Evolutionary conservation across 1,140 invertebrate genomes (phyloP).

Genomic region (Nephila pilipes): DNA sequence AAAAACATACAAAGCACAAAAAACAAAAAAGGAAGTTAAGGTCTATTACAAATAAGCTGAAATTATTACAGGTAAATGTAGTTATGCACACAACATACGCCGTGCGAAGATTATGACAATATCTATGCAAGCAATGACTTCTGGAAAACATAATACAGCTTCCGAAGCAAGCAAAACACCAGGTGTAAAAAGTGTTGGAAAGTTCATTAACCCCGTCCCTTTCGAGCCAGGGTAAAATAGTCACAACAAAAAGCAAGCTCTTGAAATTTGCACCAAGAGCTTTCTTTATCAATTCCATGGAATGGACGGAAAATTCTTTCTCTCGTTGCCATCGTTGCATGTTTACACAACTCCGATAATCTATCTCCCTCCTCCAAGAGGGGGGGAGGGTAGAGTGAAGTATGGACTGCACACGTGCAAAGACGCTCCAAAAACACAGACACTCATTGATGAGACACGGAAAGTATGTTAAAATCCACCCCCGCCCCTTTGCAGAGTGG

Average conservation of each 20-base stretch:
- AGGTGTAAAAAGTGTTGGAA: neutral
- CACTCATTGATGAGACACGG: conserved; percentile 55
- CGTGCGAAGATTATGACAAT: too few species aligned
- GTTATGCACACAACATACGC: too few species aligned
- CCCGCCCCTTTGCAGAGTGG: neutral
- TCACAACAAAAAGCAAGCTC: neutral
- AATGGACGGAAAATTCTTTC: neutral
- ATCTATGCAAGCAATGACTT: too few species aligned
- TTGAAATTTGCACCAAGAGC: neutral
- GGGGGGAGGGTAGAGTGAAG: neutral
- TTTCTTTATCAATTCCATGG: neutral
- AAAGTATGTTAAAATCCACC: conserved; percentile 38
- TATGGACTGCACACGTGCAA: conserved; percentile 29
- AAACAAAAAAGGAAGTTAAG: too few species aligned
- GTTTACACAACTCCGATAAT: conserved; percentile 57
- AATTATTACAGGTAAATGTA: too few species aligned
- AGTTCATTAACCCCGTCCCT: neutral
- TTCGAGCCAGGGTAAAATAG: neutral
- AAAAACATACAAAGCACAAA: too few species aligned
- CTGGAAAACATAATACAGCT: too few species aligned
- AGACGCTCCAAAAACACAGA: conserved; percentile 32
- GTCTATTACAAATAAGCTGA: too few species aligned
- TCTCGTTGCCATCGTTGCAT: neutral
- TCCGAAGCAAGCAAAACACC: neutral
- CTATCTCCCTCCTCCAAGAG: conserved; percentile 5